Evolutionary conservation across 2,113 vertebrate genomes (phyloP).

Genomic region (Pristiophorus japonicus): DNA sequence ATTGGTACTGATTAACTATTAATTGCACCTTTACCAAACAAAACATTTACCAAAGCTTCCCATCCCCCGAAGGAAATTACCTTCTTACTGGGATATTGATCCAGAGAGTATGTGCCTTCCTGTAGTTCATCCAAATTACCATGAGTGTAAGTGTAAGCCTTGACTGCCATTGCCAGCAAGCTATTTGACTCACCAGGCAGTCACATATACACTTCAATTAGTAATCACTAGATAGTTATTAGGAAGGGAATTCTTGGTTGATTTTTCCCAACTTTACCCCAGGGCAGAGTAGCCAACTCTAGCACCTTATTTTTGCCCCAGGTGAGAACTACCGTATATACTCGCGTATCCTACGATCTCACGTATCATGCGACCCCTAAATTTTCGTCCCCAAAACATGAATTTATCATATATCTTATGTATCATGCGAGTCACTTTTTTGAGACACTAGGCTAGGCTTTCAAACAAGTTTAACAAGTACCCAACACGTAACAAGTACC

Average conservation of each 20-base stretch:
- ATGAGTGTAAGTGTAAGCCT: background rate
- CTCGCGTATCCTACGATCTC: too few relatives aligned
- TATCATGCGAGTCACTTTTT: too few relatives aligned
- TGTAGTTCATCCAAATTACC: too few relatives aligned
- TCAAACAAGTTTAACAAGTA: too few relatives aligned
- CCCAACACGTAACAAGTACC: too few relatives aligned
- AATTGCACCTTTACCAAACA: background rate
- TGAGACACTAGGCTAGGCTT: too few relatives aligned
- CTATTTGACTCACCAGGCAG: background rate
- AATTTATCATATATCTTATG: too few relatives aligned
- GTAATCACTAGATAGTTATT: background rate
- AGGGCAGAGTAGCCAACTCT: background rate
- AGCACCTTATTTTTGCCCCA: background rate
- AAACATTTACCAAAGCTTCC: background rate
- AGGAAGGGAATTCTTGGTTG: background rate
- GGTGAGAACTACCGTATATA: background rate
- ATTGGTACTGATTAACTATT: background rate
- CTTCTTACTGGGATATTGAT: background rate
- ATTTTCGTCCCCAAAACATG: too few relatives aligned
- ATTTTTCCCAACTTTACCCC: background rate
- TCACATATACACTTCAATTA: background rate
- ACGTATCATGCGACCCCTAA: too few relatives aligned
- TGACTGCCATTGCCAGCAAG: background rate
- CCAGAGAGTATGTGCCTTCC: background rate
- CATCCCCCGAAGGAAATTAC: too few relatives aligned